Percentiles rank a stretch among this genome's conserved stretches.
phyloP scores from a whole-genome alignment of 2,888 invertebrate genomes.

The Tenthredo livida region DNA sequence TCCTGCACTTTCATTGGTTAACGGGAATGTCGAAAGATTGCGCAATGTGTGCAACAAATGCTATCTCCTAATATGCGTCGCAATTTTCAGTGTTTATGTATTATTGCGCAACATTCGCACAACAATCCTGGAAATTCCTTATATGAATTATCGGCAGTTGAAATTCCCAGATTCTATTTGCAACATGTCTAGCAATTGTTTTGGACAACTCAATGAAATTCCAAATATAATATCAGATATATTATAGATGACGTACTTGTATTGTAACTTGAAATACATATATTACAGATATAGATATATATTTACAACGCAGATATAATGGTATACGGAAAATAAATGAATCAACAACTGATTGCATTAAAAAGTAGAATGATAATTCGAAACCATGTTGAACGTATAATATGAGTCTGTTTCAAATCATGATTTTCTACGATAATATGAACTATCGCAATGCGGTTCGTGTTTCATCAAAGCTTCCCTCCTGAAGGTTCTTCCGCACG shows the following conservation, averaged over 20 bases:
- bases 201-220: background rate
- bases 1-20: background rate
- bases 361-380: background rate
- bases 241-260: background rate
- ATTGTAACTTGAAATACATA: background rate
- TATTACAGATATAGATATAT: background rate
- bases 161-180: background rate
- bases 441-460: conserved; percentile 44
- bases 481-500: conserved; percentile 45
- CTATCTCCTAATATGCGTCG: background rate
- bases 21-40: background rate
- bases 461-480: conserved; percentile 36
- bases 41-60: background rate
- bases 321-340: background rate
- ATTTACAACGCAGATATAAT: background rate
- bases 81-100: background rate
- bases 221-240: background rate
- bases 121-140: background rate
- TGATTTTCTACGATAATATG: conserved; percentile 22
- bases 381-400: background rate
- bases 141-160: background rate
- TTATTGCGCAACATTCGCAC: background rate
- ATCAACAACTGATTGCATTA: background rate
- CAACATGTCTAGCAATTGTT: background rate
- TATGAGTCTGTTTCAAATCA: background rate